Evolutionary conservation across 2,113 vertebrate genomes (phyloP).

Genomic region (Calidris pygmaea): DNA sequence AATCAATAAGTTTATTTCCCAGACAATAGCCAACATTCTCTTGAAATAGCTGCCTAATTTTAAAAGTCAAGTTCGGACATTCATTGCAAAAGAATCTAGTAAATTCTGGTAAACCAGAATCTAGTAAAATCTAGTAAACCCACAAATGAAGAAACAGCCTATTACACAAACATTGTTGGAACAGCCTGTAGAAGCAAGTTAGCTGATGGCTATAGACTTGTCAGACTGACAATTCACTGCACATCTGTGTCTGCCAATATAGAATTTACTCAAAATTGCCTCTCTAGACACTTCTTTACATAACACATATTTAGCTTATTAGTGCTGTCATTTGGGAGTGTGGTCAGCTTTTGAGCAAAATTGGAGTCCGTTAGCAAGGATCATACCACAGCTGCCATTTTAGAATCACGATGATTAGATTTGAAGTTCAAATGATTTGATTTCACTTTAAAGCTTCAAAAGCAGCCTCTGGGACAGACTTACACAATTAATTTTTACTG

Average conservation of each 20-base stretch:
- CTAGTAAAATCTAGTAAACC: neutral
- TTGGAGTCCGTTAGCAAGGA: neutral
- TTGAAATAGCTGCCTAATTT: neutral
- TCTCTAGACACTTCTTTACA: constrained; percentile 57
- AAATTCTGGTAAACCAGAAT: neutral
- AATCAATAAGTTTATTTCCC: constrained; percentile 39
- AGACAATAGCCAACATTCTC: neutral
- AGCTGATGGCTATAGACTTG: constrained; percentile 5
- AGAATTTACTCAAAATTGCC: constrained; percentile 50
- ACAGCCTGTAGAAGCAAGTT: neutral
- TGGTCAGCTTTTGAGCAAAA: constrained; percentile 57
- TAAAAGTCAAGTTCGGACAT: neutral
- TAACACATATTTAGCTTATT: constrained; percentile 65
- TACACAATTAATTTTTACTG: constrained; percentile 56
- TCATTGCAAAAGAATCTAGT: neutral
- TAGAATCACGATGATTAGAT: constrained; percentile 18
- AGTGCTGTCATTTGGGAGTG: constrained; percentile 43
- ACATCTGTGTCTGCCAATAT: constrained; percentile 30
- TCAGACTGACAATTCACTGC: constrained; percentile 26
- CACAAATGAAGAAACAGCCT: neutral
- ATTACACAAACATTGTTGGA: neutral
- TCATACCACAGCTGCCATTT: constrained; percentile 44
- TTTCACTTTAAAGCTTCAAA: constrained; percentile 56
- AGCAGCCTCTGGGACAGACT: constrained; percentile 32
- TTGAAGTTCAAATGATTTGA: constrained; percentile 57